phyloP scores from a whole-genome alignment of 2,888 invertebrate species.

The Diadegma fenestrale region DNA sequence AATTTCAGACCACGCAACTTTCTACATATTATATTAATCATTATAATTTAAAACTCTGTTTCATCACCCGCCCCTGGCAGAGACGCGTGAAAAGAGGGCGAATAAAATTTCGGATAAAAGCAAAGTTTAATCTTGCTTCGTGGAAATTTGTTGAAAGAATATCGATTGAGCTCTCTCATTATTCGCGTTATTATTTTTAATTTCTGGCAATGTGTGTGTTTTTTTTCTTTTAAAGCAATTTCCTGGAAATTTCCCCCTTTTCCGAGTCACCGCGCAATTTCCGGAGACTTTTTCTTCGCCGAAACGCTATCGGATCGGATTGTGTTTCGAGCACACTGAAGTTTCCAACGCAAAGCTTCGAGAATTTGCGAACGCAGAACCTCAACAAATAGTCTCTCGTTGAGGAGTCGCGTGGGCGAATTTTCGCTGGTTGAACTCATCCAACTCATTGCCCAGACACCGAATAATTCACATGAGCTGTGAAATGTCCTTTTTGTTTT shows the following conservation, averaged over 20 bases:
- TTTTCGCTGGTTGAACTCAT: neutral
- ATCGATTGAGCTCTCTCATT: neutral
- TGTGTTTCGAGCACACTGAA: neutral
- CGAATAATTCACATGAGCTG: neutral
- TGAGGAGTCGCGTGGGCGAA: neutral
- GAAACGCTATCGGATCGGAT: no score
- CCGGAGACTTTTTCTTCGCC: no score
- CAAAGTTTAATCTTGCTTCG: neutral
- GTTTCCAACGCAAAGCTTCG: neutral
- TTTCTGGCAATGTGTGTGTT: neutral
- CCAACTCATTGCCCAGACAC: neutral
- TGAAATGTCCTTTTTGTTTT: neutral
- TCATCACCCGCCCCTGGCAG: neutral
- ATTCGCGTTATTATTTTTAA: neutral
- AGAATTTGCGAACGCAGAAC: no score
- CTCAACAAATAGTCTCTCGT: neutral
- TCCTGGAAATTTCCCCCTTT: neutral
- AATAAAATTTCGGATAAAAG: neutral
- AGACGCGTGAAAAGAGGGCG: neutral
- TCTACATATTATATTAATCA: neutral
- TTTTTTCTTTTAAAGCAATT: neutral
- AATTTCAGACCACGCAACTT: neutral
- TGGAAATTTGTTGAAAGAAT: neutral
- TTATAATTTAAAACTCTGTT: neutral
- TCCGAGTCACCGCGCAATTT: no score